Evolutionary conservation across 2,888 invertebrate genomes (phyloP), one percentile per base, ranked within the genome.

Genomic region (Archips crataeganus): DNA sequence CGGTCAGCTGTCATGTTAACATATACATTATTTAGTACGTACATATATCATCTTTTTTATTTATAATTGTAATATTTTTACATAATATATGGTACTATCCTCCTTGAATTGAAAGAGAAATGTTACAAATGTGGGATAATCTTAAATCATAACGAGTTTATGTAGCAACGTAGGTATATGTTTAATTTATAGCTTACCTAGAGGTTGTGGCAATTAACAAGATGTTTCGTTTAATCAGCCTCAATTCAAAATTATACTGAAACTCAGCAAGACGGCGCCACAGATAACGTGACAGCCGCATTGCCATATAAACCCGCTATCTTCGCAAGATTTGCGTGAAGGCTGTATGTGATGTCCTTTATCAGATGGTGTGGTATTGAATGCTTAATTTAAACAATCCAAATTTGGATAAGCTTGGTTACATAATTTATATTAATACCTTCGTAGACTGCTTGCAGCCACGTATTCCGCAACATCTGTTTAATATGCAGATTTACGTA

Each of bases 261-360:
- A n/a, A 36, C 34, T 39, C 39, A 13, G 15, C 34, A 42, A 65
- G 39, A 71, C 65, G 65, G 60, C 59, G 71, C 36, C 49, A 71
- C 51, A 49, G 13, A 51, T 34, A 71, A 36, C 23, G 60, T 42
- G 71, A 66, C 60, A 71, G 45, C 15, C 39, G 39, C 60, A 62
- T 67, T 45, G 36, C 61, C 72, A 47, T 62, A 67, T 60, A 62
- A 47, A 51, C 34, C 34, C 32, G 62, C 54, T 62, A 72, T 67
- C 67, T 34, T 36, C 15, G 49, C 49, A 13, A 59, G 59, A 68
- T 68, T 49, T 64, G 13, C 62, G 36, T 45, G 68, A 72, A 68
- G 67, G 67, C 63, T 68, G 67, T 49, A 36, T 54, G 68, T 59
- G 73, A 59, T 63, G 57, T 39, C 68, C 63, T 73, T 68, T 73